These are phyloP conservation scores for Hemibagrus guttatus DNA, from an alignment of 2,797 vertebrate species.

Conservation along the genomic window DNA sequence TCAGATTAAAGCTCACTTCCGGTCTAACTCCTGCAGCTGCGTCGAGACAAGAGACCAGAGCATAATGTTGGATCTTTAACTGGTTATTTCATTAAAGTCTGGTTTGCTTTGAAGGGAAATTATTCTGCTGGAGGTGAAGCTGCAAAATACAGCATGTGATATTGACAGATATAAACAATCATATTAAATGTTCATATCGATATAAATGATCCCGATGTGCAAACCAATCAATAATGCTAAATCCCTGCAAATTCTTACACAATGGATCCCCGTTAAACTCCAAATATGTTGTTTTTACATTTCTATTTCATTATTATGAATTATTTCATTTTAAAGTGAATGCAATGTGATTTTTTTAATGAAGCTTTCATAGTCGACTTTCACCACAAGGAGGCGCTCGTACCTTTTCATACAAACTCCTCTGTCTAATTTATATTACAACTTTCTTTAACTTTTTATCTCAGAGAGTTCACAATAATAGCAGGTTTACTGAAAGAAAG, in stretches of 20 bases:
- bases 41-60: not conserved
- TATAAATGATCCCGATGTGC: not conserved
- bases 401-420: not conserved
- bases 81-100: not conserved
- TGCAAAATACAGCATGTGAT: not conserved
- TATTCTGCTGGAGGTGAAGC: not conserved
- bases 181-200: too few species aligned
- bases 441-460: not conserved
- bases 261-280: not conserved
- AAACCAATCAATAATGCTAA: not conserved
- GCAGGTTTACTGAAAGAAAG: not conserved
- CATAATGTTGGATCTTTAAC: not conserved
- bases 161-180: too few species aligned
- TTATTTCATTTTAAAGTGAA: too few species aligned
- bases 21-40: not conserved
- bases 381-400: slow-evolving; percentile 28
- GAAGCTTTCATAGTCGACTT: not conserved
- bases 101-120: not conserved
- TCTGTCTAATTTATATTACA: not conserved
- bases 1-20: not conserved
- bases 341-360: not conserved
- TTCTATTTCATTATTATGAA: too few species aligned
- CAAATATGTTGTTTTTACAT: not conserved
- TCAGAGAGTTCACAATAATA: not conserved
- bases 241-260: not conserved